Conservation (phyloP, 2,797 vertebrate species). For the Botia almorhae region DNA sequence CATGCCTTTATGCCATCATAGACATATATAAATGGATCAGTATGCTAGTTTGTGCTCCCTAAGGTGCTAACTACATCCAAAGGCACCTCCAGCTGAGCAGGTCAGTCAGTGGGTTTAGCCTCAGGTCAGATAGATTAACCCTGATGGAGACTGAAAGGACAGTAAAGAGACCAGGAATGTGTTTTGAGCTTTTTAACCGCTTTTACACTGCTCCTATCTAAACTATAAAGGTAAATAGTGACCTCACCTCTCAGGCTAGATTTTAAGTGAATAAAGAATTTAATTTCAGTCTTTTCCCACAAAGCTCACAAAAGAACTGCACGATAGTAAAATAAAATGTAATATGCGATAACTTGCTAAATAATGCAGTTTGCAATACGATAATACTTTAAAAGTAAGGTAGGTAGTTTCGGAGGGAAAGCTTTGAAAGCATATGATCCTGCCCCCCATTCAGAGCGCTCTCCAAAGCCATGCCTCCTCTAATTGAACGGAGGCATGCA, state of each 20-base stretch:
- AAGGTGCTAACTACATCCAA: neutral
- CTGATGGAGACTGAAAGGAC: slow-evolving; percentile 9
- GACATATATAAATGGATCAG: slow-evolving; percentile 2
- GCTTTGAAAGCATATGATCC: too few relatives aligned
- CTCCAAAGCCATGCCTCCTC: too few relatives aligned
- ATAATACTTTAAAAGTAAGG: too few relatives aligned
- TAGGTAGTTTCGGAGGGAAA: too few relatives aligned
- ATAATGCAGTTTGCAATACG: too few relatives aligned
- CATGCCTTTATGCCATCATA: neutral
- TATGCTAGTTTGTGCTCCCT: neutral
- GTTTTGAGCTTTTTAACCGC: neutral
- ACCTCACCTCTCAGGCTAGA: neutral
- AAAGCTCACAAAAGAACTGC: neutral
- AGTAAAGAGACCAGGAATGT: neutral
- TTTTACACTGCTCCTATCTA: neutral
- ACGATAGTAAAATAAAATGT: too few relatives aligned
- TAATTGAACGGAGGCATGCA: too few relatives aligned
- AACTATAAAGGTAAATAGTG: neutral
- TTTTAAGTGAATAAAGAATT: neutral
- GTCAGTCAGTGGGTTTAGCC: slow-evolving; percentile 27
- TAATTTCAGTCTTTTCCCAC: neutral
- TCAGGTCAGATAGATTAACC: slow-evolving; percentile 14
- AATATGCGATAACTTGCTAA: too few relatives aligned
- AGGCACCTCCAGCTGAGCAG: slow-evolving; percentile 7
- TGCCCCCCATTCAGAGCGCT: too few relatives aligned